Evolutionary conservation across 2,797 vertebrate species (phyloP).

Genomic region (Amblyraja radiata): DNA sequence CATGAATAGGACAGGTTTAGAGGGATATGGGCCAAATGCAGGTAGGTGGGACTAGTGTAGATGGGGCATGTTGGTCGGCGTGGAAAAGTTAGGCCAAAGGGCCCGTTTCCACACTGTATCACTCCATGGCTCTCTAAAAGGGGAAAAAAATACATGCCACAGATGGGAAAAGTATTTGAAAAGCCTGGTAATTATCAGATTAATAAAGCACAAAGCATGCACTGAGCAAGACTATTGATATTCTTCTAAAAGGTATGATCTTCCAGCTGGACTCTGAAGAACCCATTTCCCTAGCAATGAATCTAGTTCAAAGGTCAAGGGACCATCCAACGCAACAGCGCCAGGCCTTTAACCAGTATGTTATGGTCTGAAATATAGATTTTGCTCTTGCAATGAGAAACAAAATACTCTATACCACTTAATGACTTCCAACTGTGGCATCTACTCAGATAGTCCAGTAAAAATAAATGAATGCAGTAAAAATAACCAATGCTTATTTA

Average conservation of each 20-base stretch:
- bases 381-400: neutral
- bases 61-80: too few relatives aligned
- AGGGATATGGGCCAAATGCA: too few relatives aligned
- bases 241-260: neutral
- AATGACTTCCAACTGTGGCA: constrained; percentile 11
- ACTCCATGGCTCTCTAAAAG: neutral
- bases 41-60: too few relatives aligned
- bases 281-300: neutral
- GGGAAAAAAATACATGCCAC: neutral
- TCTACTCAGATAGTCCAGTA: neutral
- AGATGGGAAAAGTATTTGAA: neutral
- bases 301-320: neutral
- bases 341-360: neutral
- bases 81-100: too few relatives aligned
- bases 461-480: neutral
- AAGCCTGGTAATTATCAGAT: neutral
- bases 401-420: neutral
- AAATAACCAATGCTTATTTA: neutral
- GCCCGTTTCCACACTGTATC: too few relatives aligned
- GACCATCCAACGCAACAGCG: neutral
- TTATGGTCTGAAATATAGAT: constrained; percentile 1
- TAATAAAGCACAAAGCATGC: neutral
- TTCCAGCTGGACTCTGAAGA: neutral
- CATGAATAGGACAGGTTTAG: too few relatives aligned
- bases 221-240: neutral